Evolutionary conservation across 2,888 invertebrate genomes (phyloP).

Genomic region (Cenopis cana): DNA sequence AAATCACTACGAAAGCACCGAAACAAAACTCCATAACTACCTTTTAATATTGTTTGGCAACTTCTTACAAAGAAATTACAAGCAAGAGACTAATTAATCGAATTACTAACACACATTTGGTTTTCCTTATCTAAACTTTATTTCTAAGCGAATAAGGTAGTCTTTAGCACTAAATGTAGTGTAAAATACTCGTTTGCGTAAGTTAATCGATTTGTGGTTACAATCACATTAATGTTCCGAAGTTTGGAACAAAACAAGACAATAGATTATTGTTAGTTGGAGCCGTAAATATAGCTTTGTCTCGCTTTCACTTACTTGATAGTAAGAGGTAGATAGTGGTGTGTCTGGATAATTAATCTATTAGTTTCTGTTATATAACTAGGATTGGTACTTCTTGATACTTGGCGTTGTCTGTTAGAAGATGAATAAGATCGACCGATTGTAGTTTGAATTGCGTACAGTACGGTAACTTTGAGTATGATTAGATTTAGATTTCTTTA

Average conservation of each 20-base stretch:
- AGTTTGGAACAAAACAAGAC: slow-evolving; percentile 38
- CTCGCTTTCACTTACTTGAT: neutral
- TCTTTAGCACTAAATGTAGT: neutral
- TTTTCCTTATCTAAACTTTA: neutral
- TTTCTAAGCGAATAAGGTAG: neutral
- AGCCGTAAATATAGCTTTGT: slow-evolving; percentile 13
- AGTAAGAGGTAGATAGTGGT: neutral
- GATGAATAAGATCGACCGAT: too few species aligned
- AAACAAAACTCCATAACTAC: slow-evolving; percentile 19
- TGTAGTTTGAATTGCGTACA: too few species aligned
- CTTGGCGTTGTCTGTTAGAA: too few species aligned
- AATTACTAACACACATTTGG: neutral
- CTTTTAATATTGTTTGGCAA: slow-evolving; percentile 14
- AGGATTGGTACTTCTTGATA: too few species aligned
- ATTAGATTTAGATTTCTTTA: too few species aligned
- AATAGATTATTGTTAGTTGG: slow-evolving; percentile 26
- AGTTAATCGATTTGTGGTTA: slow-evolving; percentile 27
- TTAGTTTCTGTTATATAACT: too few species aligned
- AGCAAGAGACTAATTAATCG: neutral
- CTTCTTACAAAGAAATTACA: slow-evolving; percentile 1
- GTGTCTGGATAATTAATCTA: too few species aligned
- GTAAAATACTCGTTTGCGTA: neutral
- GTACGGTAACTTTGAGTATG: too few species aligned
- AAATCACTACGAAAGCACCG: slow-evolving; percentile 3
- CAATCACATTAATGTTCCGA: slow-evolving; percentile 37